Evolutionary conservation across 2,888 invertebrate genomes (phyloP).

Genomic region (Andrena minutula): DNA sequence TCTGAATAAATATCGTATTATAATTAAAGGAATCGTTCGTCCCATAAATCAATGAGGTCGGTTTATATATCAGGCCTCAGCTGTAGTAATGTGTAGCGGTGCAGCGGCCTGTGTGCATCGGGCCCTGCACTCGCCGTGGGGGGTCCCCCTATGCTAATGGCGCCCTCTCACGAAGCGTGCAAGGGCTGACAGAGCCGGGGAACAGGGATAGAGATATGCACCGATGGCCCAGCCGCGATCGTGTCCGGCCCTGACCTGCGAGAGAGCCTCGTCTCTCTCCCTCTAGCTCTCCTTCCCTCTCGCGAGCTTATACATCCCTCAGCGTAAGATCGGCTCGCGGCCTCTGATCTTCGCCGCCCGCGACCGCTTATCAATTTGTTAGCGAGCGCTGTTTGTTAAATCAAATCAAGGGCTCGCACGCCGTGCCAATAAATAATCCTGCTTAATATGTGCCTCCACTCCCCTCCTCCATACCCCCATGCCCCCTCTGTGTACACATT

Average conservation of each 20-base stretch:
- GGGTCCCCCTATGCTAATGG: slow-evolving; percentile 84
- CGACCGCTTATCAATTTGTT: slow-evolving; percentile 85
- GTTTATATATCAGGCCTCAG: slow-evolving; percentile 84
- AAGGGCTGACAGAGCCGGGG: slow-evolving; percentile 39
- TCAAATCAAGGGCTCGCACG: slow-evolving; percentile 79
- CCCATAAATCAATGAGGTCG: slow-evolving; percentile 84
- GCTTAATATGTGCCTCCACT: slow-evolving; percentile 81
- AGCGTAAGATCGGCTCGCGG: slow-evolving; percentile 56
- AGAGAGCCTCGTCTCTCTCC: neutral
- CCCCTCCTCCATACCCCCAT: slow-evolving; percentile 41
- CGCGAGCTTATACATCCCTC: slow-evolving; percentile 34
- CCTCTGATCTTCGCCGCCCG: slow-evolving; percentile 83
- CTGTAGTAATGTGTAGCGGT: slow-evolving; percentile 81
- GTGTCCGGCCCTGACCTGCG: slow-evolving; percentile 80
- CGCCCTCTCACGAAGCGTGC: slow-evolving; percentile 81
- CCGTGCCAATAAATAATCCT: slow-evolving; percentile 82
- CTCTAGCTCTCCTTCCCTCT: slow-evolving; percentile 1
- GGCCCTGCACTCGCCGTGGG: slow-evolving; percentile 81
- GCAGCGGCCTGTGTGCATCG: slow-evolving; percentile 67
- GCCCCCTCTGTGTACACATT: slow-evolving; percentile 53
- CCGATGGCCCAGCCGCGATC: slow-evolving; percentile 47
- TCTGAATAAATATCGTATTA: slow-evolving; percentile 85
- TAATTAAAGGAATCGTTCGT: slow-evolving; percentile 85
- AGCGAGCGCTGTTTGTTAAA: slow-evolving; percentile 82
- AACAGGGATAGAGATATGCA: slow-evolving; percentile 47